Conservation (phyloP, 2,888 invertebrate species). For the Diloba caeruleocephala region DNA sequence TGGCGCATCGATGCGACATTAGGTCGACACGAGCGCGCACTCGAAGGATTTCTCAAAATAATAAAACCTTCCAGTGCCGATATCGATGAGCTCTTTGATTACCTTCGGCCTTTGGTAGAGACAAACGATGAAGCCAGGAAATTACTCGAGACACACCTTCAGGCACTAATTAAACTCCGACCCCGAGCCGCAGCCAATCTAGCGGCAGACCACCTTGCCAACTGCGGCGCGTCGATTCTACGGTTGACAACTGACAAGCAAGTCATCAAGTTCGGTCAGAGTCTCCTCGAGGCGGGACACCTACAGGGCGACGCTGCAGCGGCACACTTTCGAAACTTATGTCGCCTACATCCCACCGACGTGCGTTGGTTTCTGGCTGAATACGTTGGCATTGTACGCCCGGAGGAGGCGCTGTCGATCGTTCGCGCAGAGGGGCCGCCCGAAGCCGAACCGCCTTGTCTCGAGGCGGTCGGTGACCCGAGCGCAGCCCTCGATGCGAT, state of each 20-base stretch:
- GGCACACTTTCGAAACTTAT: constrained; percentile 71
- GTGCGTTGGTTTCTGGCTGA: constrained; percentile 71
- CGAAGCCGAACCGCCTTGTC: constrained; percentile 77
- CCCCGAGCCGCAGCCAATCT: constrained; percentile 75
- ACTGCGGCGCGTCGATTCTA: constrained; percentile 53
- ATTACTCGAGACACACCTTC: constrained; percentile 60
- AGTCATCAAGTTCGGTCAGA: constrained; percentile 69
- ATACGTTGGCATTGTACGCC: constrained; percentile 74
- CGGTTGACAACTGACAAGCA: constrained; percentile 51
- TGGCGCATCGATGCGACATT: constrained; percentile 71
- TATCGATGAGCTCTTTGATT: constrained; percentile 78
- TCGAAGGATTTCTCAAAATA: constrained; percentile 73
- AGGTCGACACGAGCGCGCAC: constrained; percentile 62
- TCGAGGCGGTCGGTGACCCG: constrained; percentile 81
- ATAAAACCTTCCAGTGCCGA: constrained; percentile 68
- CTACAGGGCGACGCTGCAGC: constrained; percentile 69
- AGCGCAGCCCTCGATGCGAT: constrained; percentile 74
- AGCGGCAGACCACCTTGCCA: constrained; percentile 61
- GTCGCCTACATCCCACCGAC: constrained; percentile 62
- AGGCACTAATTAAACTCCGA: constrained; percentile 66
- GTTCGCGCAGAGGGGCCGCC: constrained; percentile 68
- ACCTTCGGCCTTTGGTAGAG: constrained; percentile 64
- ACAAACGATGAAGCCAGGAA: constrained; percentile 50
- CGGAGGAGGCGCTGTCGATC: constrained; percentile 77
- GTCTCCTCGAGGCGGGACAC: constrained; percentile 67